Conservation (phyloP, 2,888 invertebrate genomes). For the Phasia obesa region DNA sequence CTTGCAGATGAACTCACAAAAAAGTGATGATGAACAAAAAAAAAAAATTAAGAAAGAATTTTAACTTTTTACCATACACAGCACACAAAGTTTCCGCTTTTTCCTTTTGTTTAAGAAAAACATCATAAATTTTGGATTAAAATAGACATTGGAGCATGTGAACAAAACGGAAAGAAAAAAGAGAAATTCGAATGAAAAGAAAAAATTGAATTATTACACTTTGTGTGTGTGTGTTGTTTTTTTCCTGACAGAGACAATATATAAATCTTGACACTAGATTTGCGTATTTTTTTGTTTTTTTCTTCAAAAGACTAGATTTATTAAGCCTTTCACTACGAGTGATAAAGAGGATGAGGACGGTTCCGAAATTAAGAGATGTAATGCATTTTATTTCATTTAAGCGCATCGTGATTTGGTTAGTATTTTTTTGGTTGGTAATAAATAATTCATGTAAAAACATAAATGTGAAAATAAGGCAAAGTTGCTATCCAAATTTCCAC, state of each 20-base stretch:
- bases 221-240: background rate
- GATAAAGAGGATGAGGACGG: background rate
- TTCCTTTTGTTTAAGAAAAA: conserved; percentile 7
- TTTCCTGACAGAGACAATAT: conserved; percentile 50
- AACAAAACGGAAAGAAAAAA: conserved; percentile 19
- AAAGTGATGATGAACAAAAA: conserved; percentile 13
- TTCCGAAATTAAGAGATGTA: background rate
- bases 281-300: conserved; percentile 37
- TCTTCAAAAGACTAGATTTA: background rate
- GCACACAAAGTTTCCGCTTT: conserved; percentile 30
- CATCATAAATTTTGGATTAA: conserved; percentile 60
- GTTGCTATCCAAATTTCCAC: too few relatives aligned
- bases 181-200: conserved; percentile 48
- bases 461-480: too few relatives aligned
- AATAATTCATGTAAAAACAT: too few relatives aligned
- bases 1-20: conserved; percentile 41
- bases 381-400: too few relatives aligned
- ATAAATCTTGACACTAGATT: conserved; percentile 64
- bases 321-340: background rate
- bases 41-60: conserved; percentile 9
- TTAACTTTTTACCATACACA: conserved; percentile 26
- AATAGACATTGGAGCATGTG: conserved; percentile 53
- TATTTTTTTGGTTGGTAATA: too few relatives aligned
- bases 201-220: conserved; percentile 64
- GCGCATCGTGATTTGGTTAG: too few relatives aligned